Conservation (phyloP, 2,797 vertebrate species). For the Melanotaenia parkinsoni region DNA sequence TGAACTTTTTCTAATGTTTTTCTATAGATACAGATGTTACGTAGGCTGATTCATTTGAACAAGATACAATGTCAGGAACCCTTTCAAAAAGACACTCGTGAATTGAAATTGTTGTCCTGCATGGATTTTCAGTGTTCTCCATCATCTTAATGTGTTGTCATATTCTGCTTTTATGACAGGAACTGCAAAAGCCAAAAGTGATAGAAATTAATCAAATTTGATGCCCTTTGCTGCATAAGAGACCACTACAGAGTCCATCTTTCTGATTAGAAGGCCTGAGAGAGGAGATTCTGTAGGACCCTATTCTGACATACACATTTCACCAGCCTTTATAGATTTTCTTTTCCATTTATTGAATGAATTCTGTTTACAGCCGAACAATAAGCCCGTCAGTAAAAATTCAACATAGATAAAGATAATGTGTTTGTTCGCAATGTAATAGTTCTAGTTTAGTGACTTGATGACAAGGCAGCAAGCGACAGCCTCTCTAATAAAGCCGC, state of each 20-base stretch:
- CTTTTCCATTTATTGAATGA: slow-evolving; percentile 14
- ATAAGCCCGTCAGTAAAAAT: neutral
- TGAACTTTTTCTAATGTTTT: neutral
- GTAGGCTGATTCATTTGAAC: neutral
- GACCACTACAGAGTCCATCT: slow-evolving; percentile 36
- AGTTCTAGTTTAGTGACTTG: slow-evolving; percentile 29
- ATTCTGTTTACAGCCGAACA: slow-evolving; percentile 7
- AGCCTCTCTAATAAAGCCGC: slow-evolving; percentile 54
- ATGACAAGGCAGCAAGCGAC: slow-evolving; percentile 60
- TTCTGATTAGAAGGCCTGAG: slow-evolving; percentile 35
- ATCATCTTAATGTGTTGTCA: slow-evolving; percentile 4
- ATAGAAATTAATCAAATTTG: slow-evolving; percentile 54
- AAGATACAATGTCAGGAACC: neutral
- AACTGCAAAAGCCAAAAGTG: slow-evolving; percentile 11
- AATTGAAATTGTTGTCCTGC: neutral
- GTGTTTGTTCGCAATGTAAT: slow-evolving; percentile 53
- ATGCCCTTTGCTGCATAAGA: slow-evolving; percentile 38
- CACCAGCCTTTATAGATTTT: slow-evolving; percentile 11
- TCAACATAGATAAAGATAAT: neutral
- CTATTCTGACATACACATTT: slow-evolving; percentile 17
- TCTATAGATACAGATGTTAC: neutral
- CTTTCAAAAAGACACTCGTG: neutral
- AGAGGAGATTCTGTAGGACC: slow-evolving; percentile 3
- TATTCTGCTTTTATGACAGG: neutral
- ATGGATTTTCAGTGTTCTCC: neutral